A percentile compares a stretch with the other conserved stretches of the same genome.
Evolutionary conservation across 1,140 invertebrate genomes (phyloP).

Genomic region (Bombus soroeensis): DNA sequence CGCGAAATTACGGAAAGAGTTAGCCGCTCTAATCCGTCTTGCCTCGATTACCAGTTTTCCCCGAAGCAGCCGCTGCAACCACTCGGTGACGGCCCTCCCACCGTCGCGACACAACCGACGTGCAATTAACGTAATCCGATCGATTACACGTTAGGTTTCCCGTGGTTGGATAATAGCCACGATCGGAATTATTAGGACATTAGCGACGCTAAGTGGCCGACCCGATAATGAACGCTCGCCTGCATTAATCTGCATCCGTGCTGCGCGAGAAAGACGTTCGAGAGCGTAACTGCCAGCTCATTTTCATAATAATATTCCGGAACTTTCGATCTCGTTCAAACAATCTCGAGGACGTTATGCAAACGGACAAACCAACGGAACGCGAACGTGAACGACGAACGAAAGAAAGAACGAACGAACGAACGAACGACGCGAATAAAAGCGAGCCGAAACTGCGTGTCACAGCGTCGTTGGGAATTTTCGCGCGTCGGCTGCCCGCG

Average conservation of each 20-base stretch:
- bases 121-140: conserved; percentile 41
- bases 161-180: not conserved
- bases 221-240: conserved; percentile 19
- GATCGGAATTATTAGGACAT: conserved; percentile 28
- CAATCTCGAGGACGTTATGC: not conserved
- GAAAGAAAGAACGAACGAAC: no score
- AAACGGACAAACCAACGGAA: not conserved
- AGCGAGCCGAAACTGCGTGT: not conserved
- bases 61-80: no score
- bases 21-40: not conserved
- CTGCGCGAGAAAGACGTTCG: not conserved
- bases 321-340: not conserved
- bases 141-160: conserved; percentile 25
- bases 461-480: not conserved
- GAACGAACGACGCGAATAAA: no score
- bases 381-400: not conserved
- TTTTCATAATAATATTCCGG: not conserved
- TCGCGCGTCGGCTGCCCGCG: no score
- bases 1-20: conserved; percentile 38
- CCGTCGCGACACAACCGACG: not conserved
- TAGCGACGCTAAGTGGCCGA: conserved; percentile 8
- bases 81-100: not conserved
- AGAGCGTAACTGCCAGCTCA: not conserved
- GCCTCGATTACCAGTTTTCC: not conserved
- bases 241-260: not conserved